Conservation (phyloP, 2,113 vertebrate genomes). For the Chelonoidis abingdonii region DNA sequence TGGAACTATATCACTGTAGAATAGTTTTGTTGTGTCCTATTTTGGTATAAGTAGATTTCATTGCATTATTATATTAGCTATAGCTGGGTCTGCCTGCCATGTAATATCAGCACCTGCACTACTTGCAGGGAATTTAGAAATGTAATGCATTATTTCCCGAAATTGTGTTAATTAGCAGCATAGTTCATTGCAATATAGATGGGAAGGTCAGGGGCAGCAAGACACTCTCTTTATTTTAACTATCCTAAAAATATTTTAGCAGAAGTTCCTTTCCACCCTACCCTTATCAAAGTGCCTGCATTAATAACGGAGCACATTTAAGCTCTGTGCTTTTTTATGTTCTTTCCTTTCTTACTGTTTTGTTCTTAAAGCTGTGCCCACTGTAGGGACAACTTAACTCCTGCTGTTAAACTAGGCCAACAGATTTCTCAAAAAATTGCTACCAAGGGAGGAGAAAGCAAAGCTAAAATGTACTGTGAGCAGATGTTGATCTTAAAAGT, state of each 20-base stretch:
- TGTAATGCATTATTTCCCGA: not conserved
- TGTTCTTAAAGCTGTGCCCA: not conserved
- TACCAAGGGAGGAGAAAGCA: not conserved
- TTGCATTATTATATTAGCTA: not conserved
- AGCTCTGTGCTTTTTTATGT: not conserved
- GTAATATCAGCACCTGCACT: constrained; percentile 10
- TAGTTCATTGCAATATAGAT: not conserved
- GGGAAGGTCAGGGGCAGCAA: not conserved
- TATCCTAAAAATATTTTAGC: not conserved
- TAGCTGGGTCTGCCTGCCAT: not conserved
- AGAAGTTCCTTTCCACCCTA: not conserved
- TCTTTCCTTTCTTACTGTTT: not conserved
- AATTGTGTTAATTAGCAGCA: constrained; percentile 40
- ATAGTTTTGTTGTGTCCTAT: fast-evolving
- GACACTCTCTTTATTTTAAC: not conserved
- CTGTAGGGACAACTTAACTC: not conserved
- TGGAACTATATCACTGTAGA: not conserved
- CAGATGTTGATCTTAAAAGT: not conserved
- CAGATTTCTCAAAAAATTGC: not conserved
- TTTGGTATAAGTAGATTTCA: not conserved
- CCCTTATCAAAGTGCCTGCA: fast-evolving
- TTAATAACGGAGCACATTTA: not conserved
- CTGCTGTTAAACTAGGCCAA: not conserved
- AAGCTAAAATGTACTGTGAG: not conserved
- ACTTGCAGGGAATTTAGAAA: constrained; percentile 18